Percentiles rank a stretch among this genome's conserved stretches.
phyloP scores from a whole-genome alignment of 2,888 invertebrate genomes.

The Tiliacea aurago region DNA sequence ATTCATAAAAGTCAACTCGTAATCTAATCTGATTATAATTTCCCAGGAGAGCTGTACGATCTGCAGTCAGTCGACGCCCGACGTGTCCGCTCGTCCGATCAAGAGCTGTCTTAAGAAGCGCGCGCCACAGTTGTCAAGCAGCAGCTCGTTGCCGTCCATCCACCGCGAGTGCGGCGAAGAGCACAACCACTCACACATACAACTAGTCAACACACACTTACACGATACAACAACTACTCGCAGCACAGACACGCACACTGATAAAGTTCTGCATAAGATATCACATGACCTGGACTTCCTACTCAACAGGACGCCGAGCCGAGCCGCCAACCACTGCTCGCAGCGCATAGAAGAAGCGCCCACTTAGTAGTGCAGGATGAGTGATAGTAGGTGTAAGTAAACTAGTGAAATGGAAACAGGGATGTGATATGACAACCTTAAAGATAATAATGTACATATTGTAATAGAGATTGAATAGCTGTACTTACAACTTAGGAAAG shows the following conservation, averaged over 20 bases:
- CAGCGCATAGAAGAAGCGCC: slow-evolving; percentile 85
- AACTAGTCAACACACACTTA: slow-evolving; percentile 82
- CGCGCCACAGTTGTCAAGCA: slow-evolving; percentile 74
- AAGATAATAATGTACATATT: slow-evolving; percentile 36
- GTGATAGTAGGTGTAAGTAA: slow-evolving; percentile 56
- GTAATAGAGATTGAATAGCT: slow-evolving; percentile 7
- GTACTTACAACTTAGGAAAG: neutral
- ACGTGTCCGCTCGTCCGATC: slow-evolving; percentile 85
- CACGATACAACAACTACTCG: slow-evolving; percentile 80
- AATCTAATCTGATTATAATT: neutral
- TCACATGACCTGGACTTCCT: slow-evolving; percentile 95
- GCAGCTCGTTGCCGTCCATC: slow-evolving; percentile 83
- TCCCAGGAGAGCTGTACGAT: slow-evolving; percentile 80
- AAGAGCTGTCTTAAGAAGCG: slow-evolving; percentile 88
- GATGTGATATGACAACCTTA: slow-evolving; percentile 76
- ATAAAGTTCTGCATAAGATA: slow-evolving; percentile 94
- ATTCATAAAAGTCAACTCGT: neutral
- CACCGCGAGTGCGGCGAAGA: slow-evolving; percentile 69
- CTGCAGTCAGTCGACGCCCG: slow-evolving; percentile 84
- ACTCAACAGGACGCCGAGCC: slow-evolving; percentile 91
- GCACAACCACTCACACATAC: slow-evolving; percentile 79
- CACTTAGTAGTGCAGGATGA: slow-evolving; percentile 73
- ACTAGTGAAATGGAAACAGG: slow-evolving; percentile 80
- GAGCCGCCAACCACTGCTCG: slow-evolving; percentile 65
- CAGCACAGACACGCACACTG: slow-evolving; percentile 84